Evolutionary conservation across 2,797 vertebrate species (phyloP), one percentile per base, ranked within the genome.

Genomic region (Sitta carolinensis): DNA sequence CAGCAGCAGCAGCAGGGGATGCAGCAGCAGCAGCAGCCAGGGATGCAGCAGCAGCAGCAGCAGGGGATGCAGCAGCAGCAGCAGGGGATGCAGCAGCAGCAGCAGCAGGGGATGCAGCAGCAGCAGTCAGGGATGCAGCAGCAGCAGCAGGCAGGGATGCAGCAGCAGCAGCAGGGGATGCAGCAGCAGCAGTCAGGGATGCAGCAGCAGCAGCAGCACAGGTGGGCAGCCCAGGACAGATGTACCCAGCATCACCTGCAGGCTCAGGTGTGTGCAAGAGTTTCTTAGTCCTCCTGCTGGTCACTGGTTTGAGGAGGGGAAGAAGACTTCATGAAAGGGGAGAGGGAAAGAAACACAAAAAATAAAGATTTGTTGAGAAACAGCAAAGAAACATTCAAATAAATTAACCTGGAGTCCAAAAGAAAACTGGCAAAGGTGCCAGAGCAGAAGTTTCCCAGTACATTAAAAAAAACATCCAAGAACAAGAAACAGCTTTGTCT

Each of bases 21-120:
- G 22, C 48, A 52, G n/a, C n/a, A n/a, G n/a, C n/a, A n/a, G n/a
- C n/a, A n/a, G n/a, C n/a, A n/a, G 23, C 21, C 61, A 1, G 66
- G 77, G 14, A 23, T n/a, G n/a, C 68, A 22, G 74, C 81, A 88
- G 83, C 95, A n/a, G n/a, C 97, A 94, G 95, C 93, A 97, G 97
- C 1, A 62, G 34, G 22, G 8, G 2, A 36, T 0, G 7, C n/a
- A n/a, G n/a, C n/a, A n/a, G n/a, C n/a, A n/a, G n/a, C n/a, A n/a
- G n/a, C n/a, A n/a, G n/a, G n/a, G n/a, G n/a, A n/a, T n/a, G n/a
- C n/a, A n/a, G n/a, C n/a, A n/a, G n/a, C n/a, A n/a, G n/a, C n/a
- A n/a, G n/a, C n/a, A n/a, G n/a, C n/a, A n/a, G n/a, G n/a, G n/a
- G n/a, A n/a, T n/a, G n/a, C n/a, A n/a, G n/a, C n/a, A n/a, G n/a